Conservation (phyloP, 1,140 invertebrate genomes). For the Bombus waltoni region DNA sequence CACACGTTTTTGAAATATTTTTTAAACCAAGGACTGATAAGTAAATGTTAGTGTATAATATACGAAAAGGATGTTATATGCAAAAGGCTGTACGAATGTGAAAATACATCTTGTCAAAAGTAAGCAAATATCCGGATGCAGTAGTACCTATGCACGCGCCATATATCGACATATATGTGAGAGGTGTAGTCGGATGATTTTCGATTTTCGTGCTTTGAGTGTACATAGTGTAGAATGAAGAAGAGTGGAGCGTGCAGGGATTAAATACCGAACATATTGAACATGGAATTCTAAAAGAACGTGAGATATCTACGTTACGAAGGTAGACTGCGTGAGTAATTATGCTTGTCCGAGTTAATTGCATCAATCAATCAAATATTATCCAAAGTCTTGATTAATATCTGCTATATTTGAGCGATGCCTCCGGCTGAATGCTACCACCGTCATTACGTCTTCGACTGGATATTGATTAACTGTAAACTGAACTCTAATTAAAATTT, state of each 20-base stretch:
- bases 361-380: constrained; percentile 23
- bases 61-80: too few species aligned
- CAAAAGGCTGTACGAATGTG: too few species aligned
- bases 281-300: background rate
- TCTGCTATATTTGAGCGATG: constrained; percentile 10
- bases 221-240: background rate
- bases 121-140: background rate
- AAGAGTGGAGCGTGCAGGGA: background rate
- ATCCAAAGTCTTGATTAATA: constrained; percentile 12
- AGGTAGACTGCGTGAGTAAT: background rate
- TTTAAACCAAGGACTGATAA: too few species aligned
- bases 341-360: constrained; percentile 17
- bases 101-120: too few species aligned
- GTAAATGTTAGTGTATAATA: too few species aligned
- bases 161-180: background rate
- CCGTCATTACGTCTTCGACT: background rate
- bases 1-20: too few species aligned
- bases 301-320: background rate
- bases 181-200: background rate
- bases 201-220: background rate
- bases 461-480: background rate
- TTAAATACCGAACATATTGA: background rate
- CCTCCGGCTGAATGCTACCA: constrained; percentile 15
- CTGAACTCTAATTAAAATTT: background rate
- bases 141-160: too few species aligned